Conservation (phyloP, 2,113 vertebrate genomes). For the Herpetotheres cachinnans region DNA sequence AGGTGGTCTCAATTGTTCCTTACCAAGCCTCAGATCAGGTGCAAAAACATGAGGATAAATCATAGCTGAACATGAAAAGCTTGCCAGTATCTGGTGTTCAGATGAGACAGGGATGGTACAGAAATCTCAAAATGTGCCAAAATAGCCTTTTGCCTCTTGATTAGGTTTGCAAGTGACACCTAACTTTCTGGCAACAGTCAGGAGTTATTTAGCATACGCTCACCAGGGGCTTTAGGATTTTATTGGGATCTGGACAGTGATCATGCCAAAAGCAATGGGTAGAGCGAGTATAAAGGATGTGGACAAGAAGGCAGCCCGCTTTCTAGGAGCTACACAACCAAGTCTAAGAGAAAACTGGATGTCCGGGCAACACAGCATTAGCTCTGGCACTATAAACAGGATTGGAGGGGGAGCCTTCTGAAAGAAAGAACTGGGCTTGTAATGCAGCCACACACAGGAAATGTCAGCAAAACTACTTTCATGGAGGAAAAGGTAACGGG, state of each 20-base stretch:
- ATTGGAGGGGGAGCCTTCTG: background rate
- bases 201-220: background rate
- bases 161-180: background rate
- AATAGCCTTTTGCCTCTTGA: background rate
- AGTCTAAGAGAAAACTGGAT: background rate
- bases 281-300: background rate
- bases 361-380: background rate
- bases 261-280: background rate
- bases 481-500: background rate
- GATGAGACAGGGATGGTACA: background rate
- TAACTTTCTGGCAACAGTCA: background rate
- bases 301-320: background rate
- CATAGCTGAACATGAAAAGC: background rate
- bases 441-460: background rate
- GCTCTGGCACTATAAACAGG: background rate
- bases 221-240: background rate
- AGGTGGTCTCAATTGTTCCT: background rate
- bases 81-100: background rate
- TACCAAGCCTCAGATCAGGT: background rate
- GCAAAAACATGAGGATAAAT: background rate
- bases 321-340: background rate
- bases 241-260: background rate
- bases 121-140: background rate
- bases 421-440: background rate
- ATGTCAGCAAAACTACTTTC: background rate